Evolutionary conservation across 2,888 invertebrate genomes (phyloP).

Genomic region (Zele albiditarsus): DNA sequence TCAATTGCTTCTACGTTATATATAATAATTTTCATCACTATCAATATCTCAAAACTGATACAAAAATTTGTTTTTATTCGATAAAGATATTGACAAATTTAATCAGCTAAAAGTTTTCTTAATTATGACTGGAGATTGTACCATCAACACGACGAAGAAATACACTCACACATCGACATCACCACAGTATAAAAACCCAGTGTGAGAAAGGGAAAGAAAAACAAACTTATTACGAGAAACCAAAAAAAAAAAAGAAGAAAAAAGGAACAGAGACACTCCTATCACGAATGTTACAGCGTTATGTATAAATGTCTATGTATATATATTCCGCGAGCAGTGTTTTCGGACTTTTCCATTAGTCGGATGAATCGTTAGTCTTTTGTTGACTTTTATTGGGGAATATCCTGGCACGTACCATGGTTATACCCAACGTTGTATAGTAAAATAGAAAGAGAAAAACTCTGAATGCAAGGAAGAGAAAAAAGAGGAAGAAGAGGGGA

Average conservation of each 20-base stretch:
- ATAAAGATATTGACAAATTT: constrained; percentile 56
- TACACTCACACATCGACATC: constrained; percentile 32
- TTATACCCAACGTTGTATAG: constrained; percentile 15
- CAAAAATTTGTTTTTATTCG: background rate
- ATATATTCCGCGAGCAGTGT: constrained; percentile 58
- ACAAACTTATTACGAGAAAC: constrained; percentile 32
- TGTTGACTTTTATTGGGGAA: constrained; percentile 73
- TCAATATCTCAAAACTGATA: background rate
- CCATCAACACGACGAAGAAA: constrained; percentile 44
- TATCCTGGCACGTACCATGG: constrained; percentile 52
- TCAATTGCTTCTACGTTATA: no score
- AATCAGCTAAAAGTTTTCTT: constrained; percentile 73
- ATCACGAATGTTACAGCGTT: constrained; percentile 49
- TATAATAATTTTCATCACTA: background rate
- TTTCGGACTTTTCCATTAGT: constrained; percentile 74
- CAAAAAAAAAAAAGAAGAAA: constrained; percentile 22
- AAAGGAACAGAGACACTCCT: constrained; percentile 40
- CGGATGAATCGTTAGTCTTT: constrained; percentile 73
- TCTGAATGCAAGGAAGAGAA: background rate
- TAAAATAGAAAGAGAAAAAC: background rate
- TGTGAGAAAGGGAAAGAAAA: constrained; percentile 44
- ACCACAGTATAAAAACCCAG: constrained; percentile 44
- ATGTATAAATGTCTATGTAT: background rate
- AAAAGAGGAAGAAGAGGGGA: background rate
- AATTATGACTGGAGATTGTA: constrained; percentile 67